These are phyloP conservation scores for Cotesia glomerata DNA, from an alignment of 1,140 invertebrate genomes.

Conservation along the genomic window DNA sequence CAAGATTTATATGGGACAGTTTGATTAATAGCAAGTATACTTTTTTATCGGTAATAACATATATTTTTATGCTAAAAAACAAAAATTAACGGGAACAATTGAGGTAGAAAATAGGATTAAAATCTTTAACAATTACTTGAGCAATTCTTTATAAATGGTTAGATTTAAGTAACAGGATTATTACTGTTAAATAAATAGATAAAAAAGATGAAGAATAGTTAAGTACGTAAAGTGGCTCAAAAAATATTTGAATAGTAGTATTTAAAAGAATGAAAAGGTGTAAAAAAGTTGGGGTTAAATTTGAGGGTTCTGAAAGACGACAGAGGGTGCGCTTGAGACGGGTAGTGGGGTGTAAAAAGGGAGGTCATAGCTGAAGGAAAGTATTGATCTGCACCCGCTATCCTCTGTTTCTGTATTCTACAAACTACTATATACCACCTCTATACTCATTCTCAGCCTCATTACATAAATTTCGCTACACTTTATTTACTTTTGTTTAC, in stretches of 20 bases:
- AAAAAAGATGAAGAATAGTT: background rate
- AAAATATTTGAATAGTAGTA: background rate
- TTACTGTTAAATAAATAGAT: background rate
- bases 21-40: too few relatives aligned
- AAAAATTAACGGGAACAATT: conserved; percentile 7
- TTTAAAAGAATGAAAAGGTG: background rate
- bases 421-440: conserved; percentile 32
- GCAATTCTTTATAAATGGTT: background rate
- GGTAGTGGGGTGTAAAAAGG: conserved; percentile 32
- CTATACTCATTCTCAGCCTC: conserved; percentile 33
- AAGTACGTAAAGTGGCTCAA: background rate
- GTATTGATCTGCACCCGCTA: conserved; percentile 62
- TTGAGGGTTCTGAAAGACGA: conserved; percentile 47
- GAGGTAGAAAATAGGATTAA: background rate
- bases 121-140: background rate
- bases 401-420: conserved; percentile 55
- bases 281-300: conserved; percentile 39
- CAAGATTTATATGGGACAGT: too few relatives aligned
- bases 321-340: conserved; percentile 31
- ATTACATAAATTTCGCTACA: conserved; percentile 31
- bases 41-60: too few relatives aligned
- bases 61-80: background rate
- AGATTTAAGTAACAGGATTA: too few relatives aligned
- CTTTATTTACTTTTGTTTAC: background rate
- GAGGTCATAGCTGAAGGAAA: conserved; percentile 60